phyloP scores from a whole-genome alignment of 2,888 invertebrate species.

The Cybosia mesomella region DNA sequence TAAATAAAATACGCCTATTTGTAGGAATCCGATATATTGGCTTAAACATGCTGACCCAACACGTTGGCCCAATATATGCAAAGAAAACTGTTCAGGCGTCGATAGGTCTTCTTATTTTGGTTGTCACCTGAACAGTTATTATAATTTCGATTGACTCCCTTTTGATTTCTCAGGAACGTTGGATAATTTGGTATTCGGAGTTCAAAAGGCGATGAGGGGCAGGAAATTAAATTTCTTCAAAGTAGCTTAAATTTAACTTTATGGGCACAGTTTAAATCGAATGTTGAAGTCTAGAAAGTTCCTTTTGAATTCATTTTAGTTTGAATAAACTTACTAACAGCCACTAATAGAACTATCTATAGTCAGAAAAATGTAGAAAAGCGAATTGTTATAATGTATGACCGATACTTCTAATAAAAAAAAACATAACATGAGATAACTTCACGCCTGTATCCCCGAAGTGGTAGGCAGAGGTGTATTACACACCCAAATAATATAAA shows the following conservation, averaged over 20 bases:
- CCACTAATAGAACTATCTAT: background rate
- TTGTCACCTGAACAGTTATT: slow-evolving; percentile 42
- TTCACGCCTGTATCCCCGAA: too few relatives aligned
- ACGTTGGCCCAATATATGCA: background rate
- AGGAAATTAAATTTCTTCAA: slow-evolving; percentile 75
- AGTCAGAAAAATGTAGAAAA: background rate
- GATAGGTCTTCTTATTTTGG: slow-evolving; percentile 45
- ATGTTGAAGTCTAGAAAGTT: slow-evolving; percentile 14
- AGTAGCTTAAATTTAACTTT: slow-evolving; percentile 30
- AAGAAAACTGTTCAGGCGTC: slow-evolving; percentile 8
- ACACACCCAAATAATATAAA: too few relatives aligned
- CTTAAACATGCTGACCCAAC: too few relatives aligned
- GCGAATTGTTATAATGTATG: background rate
- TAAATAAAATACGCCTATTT: background rate
- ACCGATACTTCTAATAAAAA: too few relatives aligned
- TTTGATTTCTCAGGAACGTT: slow-evolving; percentile 55
- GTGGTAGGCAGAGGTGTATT: too few relatives aligned
- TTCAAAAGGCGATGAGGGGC: slow-evolving; percentile 41
- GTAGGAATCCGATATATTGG: background rate
- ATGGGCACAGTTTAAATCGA: slow-evolving; percentile 22
- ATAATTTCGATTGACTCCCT: slow-evolving; percentile 72
- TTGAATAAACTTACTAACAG: background rate
- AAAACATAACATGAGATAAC: too few relatives aligned
- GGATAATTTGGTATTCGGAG: slow-evolving; percentile 63
- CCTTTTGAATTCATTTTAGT: background rate